These are phyloP conservation scores for Phragmatobia fuliginosa DNA, from an alignment of 2,888 invertebrate genomes.

Conservation along the genomic window DNA sequence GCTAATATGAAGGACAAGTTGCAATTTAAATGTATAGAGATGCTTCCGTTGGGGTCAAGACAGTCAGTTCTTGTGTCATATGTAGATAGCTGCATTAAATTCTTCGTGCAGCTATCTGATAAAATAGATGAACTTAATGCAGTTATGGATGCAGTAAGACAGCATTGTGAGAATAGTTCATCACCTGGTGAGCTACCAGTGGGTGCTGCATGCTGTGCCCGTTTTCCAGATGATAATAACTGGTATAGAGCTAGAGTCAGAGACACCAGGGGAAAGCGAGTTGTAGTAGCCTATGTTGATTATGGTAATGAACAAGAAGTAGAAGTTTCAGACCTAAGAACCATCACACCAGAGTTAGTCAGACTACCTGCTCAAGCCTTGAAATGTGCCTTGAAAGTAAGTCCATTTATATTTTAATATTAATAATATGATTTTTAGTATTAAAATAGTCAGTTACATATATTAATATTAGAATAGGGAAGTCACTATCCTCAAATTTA, in stretches of 20 bases:
- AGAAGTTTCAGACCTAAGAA: constrained; percentile 85
- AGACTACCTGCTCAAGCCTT: constrained; percentile 91
- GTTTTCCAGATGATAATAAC: constrained; percentile 91
- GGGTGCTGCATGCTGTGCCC: constrained; percentile 91
- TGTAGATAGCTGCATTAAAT: constrained; percentile 90
- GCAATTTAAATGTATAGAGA: constrained; percentile 75
- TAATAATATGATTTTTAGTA: too few relatives aligned
- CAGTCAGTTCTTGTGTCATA: constrained; percentile 88
- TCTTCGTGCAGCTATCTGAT: constrained; percentile 90
- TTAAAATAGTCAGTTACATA: too few relatives aligned
- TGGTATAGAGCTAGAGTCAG: constrained; percentile 97
- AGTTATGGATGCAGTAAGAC: constrained; percentile 89
- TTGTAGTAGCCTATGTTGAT: constrained; percentile 95
- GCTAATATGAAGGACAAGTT: constrained; percentile 75
- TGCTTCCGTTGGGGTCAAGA: constrained; percentile 68
- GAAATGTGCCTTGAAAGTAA: constrained; percentile 90
- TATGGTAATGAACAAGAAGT: constrained; percentile 97
- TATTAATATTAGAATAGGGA: too few relatives aligned
- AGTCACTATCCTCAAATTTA: too few relatives aligned
- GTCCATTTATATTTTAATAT: constrained; percentile 20
- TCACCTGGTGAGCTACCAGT: constrained; percentile 81
- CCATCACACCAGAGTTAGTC: constrained; percentile 88
- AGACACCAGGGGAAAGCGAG: constrained; percentile 85
- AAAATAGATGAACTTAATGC: constrained; percentile 87
- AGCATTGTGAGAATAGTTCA: constrained; percentile 85